phyloP scores from a whole-genome alignment of 2,113 vertebrate species.

The Addax nasomaculatus region DNA sequence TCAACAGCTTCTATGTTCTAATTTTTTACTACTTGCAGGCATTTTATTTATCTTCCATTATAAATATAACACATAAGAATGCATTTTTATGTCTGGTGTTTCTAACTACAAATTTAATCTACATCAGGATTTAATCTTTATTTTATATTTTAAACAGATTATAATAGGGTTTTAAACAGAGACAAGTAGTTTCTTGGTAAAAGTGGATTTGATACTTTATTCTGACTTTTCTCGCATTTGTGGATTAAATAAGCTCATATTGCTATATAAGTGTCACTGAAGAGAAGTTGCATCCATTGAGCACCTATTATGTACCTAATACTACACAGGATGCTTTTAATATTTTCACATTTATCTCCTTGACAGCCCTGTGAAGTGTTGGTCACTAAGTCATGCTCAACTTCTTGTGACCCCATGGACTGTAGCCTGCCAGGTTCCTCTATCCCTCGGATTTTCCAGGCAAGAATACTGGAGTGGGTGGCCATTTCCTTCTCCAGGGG shows the following conservation, averaged over 20 bases:
- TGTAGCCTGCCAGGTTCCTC: not conserved
- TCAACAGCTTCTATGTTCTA: not conserved
- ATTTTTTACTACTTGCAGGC: not conserved
- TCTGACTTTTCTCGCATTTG: not conserved
- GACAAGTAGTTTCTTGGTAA: not conserved
- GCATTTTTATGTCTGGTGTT: slow-evolving; percentile 36
- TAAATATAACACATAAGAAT: not conserved
- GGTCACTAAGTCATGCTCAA: not conserved
- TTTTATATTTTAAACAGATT: slow-evolving; percentile 37
- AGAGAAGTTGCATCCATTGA: not conserved
- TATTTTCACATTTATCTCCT: not conserved
- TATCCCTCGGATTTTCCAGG: not conserved
- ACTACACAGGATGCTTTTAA: not conserved
- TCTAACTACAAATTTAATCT: slow-evolving; percentile 41
- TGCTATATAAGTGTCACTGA: not conserved
- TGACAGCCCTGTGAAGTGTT: not conserved
- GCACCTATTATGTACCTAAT: not conserved
- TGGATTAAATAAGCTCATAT: not conserved
- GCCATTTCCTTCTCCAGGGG: not conserved
- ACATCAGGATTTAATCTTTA: slow-evolving; percentile 30
- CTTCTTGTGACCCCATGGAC: not conserved
- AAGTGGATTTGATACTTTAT: not conserved
- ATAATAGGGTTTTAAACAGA: slow-evolving; percentile 1
- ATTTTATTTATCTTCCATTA: slow-evolving; percentile 31
- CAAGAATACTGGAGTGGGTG: not conserved